Base-by-base conservation (phyloP, 1,140 invertebrate genomes). In the Dreissena rostriformis region DNA sequence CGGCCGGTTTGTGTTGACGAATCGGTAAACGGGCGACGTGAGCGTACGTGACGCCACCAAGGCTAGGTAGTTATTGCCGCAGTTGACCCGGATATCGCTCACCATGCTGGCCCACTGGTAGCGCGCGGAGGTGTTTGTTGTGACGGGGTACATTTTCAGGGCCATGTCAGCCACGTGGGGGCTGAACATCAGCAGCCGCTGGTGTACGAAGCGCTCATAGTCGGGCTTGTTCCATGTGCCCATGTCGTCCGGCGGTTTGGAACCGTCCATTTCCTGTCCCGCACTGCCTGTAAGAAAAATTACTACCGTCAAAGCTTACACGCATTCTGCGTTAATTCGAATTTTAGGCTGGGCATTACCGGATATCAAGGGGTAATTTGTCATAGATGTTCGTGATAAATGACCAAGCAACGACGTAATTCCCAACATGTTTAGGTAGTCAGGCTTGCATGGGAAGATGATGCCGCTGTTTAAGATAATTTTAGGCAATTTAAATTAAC, bases 21-120 rank as follows among this genome's bases (percentile, higher is more conserved):
- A 83, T 22, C 66, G 71, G 39, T 76, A 83, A 5, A 83, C 73
- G 6, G 81, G 72, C 17, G 81, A 75, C 28, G 67, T 67, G n/a
- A 67, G 61, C 11, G 72, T 49, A 17, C 39, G 57, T 15, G 72
- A 63, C 1, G 74, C 74, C 19, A 76, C 55, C 15, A 68, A 39
- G 15, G 63, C 65, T 6, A 83, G 10, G 52, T 68, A 66, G 52
- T 83, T 68, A 52, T n/a, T 83, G 8, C 66, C 81, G 51, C 81
- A 83, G 72, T 70, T 68, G 2, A 76, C 72, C 19, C 81, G n/a
- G 24, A 76, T 72, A 19, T 83, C 81, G n/a, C 63, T 76, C 4
- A 72, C 61, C 81, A 83, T 83, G 53, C 53, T 83, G 8, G 72
- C 55, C 26, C 51, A 70, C 63, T 76, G 81, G 53, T 76, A 76